Evolutionary conservation across 2,888 invertebrate species (phyloP).

Genomic region (Lithophane socia): DNA sequence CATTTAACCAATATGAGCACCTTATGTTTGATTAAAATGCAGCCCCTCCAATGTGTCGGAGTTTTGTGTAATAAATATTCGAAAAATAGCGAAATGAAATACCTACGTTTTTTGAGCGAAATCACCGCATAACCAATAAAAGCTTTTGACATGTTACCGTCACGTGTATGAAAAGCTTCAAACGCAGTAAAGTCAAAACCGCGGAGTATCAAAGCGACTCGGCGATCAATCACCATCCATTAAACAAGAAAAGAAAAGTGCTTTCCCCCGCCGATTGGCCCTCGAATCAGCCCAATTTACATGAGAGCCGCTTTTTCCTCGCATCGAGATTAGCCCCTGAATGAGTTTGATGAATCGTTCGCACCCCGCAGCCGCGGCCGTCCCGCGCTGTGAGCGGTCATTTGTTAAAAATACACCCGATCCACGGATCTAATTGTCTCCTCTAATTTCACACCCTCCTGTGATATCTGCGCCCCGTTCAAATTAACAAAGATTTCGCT

Average conservation of each 20-base stretch:
- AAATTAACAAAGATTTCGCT: slow-evolving; percentile 81
- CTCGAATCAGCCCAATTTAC: slow-evolving; percentile 90
- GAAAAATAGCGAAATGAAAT: slow-evolving; percentile 32
- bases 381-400: slow-evolving; percentile 82
- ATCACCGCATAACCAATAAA: slow-evolving; percentile 54
- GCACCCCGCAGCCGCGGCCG: slow-evolving; percentile 81
- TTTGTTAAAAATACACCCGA: slow-evolving; percentile 91
- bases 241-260: slow-evolving; percentile 90
- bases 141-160: slow-evolving; percentile 67
- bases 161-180: slow-evolving; percentile 75
- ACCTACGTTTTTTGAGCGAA: slow-evolving; percentile 31
- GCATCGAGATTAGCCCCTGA: slow-evolving; percentile 90
- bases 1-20: slow-evolving; percentile 33
- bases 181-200: slow-evolving; percentile 87
- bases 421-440: slow-evolving; percentile 90
- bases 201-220: slow-evolving; percentile 86
- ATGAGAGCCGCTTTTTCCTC: slow-evolving; percentile 91
- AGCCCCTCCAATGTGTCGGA: slow-evolving; percentile 15
- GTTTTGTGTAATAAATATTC: slow-evolving; percentile 26
- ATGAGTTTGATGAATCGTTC: slow-evolving; percentile 90
- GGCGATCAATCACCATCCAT: slow-evolving; percentile 91
- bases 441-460: slow-evolving; percentile 90
- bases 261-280: slow-evolving; percentile 89
- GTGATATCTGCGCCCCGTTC: slow-evolving; percentile 84
- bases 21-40: slow-evolving; percentile 38